Base-by-base conservation (phyloP, 2,888 invertebrate species). In the Drosophila koepferae region DNA sequence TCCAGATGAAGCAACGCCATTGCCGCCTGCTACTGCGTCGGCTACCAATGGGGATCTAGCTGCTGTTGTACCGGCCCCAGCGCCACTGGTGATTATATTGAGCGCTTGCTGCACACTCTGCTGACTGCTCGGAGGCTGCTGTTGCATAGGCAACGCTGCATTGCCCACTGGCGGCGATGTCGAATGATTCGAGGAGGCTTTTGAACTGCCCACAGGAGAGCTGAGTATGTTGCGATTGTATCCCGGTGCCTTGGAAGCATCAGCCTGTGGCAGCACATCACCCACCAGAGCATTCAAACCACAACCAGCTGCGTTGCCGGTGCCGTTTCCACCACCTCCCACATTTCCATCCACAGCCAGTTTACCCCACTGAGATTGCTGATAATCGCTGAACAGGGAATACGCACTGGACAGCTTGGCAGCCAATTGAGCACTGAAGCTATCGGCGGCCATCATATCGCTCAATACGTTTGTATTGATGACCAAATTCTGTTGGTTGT, bases 211-310 rank as follows among this genome's bases (percentile, higher is more conserved):
- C 3, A 96, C 96, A 0, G 97, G 97, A 9, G 97, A 97, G 92
- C 96, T 96, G 75, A 96, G 95, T 49, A 96, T 94, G 58, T 95
- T 96, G 89, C 98, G 95, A 83, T 93, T 93, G 93, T 98, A 98
- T 1, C 98, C 98, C 0, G 98, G 98, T 69, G 98, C 98, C 93
- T 98, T 98, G 53, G 97, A 96, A 6, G 96, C 97, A 93, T 98
- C 98, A 73, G 96, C 97, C 94, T 96, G 94, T 41, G 93, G 93
- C 54, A 93, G 70, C 20, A 92, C 89, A 76, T 94, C 92, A 59
- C 85, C 89, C 1, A 87, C 91, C 54, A 90, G 60, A 1, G 79
- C 41, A 60, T 62, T 71, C 2, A 79, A 58, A 2, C 83, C 87
- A 36, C 72, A 56, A 28, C 77, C 67, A 8, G 48, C 93, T 16